Conservation (phyloP, 2,888 invertebrate genomes). For the Chrysopilus asiliformis region DNA sequence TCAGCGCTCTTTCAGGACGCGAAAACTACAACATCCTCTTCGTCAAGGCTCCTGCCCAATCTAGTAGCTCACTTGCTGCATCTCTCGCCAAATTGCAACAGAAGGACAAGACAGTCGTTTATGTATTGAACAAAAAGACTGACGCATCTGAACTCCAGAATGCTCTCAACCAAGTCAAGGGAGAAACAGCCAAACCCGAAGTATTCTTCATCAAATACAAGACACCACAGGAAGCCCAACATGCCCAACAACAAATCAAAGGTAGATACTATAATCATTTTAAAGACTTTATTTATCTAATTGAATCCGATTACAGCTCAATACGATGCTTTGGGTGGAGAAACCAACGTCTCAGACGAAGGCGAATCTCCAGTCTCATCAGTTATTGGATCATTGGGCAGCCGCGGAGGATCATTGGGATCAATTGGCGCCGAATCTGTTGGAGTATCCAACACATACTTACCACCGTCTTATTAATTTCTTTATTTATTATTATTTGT, state of each 20-base stretch:
- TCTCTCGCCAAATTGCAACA: conserved; percentile 4
- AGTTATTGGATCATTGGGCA: conserved; percentile 6
- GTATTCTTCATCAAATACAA: background rate
- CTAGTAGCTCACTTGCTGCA: background rate
- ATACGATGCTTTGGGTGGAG: conserved; percentile 23
- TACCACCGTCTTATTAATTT: too few species aligned
- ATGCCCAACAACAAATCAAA: background rate
- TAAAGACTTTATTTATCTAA: too few species aligned
- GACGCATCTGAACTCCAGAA: background rate
- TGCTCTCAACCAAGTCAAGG: background rate
- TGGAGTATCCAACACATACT: too few species aligned
- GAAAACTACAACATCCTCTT: conserved; percentile 13
- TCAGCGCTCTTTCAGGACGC: conserved; percentile 6
- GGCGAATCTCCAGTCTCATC: conserved; percentile 21
- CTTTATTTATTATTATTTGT: too few species aligned
- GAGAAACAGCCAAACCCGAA: background rate
- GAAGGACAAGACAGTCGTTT: conserved; percentile 14
- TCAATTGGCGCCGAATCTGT: too few species aligned
- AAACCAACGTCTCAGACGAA: conserved; percentile 20
- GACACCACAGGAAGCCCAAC: background rate
- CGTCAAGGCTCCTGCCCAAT: conserved; percentile 11
- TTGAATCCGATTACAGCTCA: too few species aligned
- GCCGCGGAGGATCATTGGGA: too few species aligned
- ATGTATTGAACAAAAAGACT: conserved; percentile 11
- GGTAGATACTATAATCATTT: too few species aligned